phyloP scores from a whole-genome alignment of 2,888 invertebrate species.

The Caenorhabditis panamensis region DNA sequence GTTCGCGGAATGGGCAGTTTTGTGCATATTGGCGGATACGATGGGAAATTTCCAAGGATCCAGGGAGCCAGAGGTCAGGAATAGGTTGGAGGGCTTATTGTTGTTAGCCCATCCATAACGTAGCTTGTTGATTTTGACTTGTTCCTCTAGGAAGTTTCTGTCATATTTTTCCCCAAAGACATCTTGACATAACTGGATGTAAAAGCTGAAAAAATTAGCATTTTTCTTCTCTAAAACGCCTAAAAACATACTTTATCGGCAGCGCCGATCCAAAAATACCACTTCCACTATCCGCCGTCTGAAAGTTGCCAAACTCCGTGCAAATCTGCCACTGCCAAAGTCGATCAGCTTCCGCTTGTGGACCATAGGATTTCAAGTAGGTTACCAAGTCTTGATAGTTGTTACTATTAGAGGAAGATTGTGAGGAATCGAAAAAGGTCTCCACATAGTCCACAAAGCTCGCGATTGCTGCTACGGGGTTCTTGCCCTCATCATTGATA shows the following conservation, averaged over 20 bases:
- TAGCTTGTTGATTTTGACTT: too few species aligned
- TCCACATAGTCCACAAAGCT: slow-evolving; percentile 38
- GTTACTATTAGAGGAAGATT: slow-evolving; percentile 5
- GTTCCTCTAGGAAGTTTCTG: too few species aligned
- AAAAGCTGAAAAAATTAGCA: slow-evolving; percentile 52
- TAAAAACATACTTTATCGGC: neutral
- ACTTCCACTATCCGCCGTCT: slow-evolving; percentile 86
- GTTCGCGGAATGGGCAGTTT: too few species aligned
- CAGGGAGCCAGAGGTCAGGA: too few species aligned
- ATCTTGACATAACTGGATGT: slow-evolving; percentile 67
- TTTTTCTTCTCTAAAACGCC: neutral
- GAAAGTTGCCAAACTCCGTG: slow-evolving; percentile 95
- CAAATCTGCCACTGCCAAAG: slow-evolving; percentile 97
- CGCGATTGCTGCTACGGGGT: too few species aligned
- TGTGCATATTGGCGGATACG: too few species aligned
- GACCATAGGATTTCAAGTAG: slow-evolving; percentile 34
- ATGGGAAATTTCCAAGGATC: too few species aligned
- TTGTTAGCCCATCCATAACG: too few species aligned
- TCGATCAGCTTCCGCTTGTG: slow-evolving; percentile 82
- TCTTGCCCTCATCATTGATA: too few species aligned
- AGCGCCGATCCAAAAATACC: slow-evolving; percentile 68
- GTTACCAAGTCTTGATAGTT: slow-evolving; percentile 52
- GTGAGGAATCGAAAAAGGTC: slow-evolving; percentile 26
- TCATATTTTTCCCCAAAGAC: slow-evolving; percentile 63
- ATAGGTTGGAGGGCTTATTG: too few species aligned